phyloP scores from a whole-genome alignment of 2,888 invertebrate genomes.

The Encarsia formosa region DNA sequence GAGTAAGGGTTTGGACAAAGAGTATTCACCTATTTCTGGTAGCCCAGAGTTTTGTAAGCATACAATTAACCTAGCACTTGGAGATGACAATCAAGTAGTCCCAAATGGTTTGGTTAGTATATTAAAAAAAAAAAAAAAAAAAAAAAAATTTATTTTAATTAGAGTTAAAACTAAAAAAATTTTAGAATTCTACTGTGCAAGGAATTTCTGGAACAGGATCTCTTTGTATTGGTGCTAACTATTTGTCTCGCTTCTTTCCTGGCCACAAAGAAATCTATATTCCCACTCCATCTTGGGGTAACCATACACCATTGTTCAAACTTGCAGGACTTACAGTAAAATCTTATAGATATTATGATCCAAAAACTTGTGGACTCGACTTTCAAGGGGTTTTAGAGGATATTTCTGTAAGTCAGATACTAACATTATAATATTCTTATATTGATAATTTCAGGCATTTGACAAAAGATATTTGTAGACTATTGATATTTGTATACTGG shows the following conservation, averaged over 20 bases:
- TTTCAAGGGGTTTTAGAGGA: constrained; percentile 86
- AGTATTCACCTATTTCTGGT: constrained; percentile 92
- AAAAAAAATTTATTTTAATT: too few species aligned
- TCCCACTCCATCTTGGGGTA: constrained; percentile 96
- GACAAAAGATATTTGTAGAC: constrained; percentile 5
- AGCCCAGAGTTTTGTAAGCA: constrained; percentile 76
- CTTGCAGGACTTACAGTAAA: constrained; percentile 80
- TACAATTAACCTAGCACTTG: constrained; percentile 85
- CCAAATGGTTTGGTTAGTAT: constrained; percentile 69
- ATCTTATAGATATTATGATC: constrained; percentile 89
- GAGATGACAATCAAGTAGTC: constrained; percentile 67
- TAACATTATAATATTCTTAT: too few species aligned
- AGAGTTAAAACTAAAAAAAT: constrained; percentile 19
- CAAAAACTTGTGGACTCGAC: constrained; percentile 90
- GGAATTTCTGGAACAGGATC: constrained; percentile 97
- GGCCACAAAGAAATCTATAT: constrained; percentile 80
- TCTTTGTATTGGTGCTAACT: constrained; percentile 86
- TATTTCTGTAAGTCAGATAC: constrained; percentile 74
- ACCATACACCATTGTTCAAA: constrained; percentile 93
- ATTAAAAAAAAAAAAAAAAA: not conserved
- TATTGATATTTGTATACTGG: constrained; percentile 3
- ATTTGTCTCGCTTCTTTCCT: constrained; percentile 75
- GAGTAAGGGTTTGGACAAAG: constrained; percentile 75
- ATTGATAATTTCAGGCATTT: too few species aligned
- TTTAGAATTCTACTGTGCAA: constrained; percentile 67